Evolutionary conservation across 2,797 vertebrate species (phyloP).

Genomic region (Pipistrellus nathusii): DNA sequence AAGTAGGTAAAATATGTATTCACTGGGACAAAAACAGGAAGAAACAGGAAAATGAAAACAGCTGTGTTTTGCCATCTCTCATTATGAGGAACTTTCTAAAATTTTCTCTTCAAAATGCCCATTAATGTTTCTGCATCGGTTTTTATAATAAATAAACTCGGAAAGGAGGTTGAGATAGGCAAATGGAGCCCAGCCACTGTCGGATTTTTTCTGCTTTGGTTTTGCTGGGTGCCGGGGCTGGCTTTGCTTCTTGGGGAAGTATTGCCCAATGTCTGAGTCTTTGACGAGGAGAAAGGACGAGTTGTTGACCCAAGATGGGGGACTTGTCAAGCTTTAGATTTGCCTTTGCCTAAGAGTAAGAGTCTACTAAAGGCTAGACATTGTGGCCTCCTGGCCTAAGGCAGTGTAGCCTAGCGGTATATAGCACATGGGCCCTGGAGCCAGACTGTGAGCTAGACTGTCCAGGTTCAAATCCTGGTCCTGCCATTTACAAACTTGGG

Average conservation of each 20-base stretch:
- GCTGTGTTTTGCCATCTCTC: slow-evolving; percentile 41
- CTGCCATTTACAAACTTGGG: neutral
- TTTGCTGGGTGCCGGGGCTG: neutral
- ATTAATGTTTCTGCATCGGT: neutral
- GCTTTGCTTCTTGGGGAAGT: neutral
- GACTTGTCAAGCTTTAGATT: neutral
- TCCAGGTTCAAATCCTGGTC: neutral
- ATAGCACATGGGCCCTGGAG: neutral
- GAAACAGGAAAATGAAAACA: slow-evolving; percentile 12
- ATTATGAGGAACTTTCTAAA: neutral
- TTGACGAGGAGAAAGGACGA: neutral
- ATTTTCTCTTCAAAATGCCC: neutral
- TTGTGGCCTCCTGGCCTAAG: neutral
- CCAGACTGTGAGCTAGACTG: neutral
- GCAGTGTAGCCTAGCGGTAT: neutral
- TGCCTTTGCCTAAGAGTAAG: neutral
- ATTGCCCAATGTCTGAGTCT: neutral
- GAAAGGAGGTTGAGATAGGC: neutral
- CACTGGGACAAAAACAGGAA: neutral
- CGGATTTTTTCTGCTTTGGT: neutral
- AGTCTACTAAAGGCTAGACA: neutral
- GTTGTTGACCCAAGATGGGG: rapidly evolving
- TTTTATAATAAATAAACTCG: neutral
- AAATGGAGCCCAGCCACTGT: neutral
- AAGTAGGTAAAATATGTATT: neutral